Evolutionary conservation across 2,113 vertebrate genomes (phyloP).

Genomic region (Hippoglossus stenolepis): DNA sequence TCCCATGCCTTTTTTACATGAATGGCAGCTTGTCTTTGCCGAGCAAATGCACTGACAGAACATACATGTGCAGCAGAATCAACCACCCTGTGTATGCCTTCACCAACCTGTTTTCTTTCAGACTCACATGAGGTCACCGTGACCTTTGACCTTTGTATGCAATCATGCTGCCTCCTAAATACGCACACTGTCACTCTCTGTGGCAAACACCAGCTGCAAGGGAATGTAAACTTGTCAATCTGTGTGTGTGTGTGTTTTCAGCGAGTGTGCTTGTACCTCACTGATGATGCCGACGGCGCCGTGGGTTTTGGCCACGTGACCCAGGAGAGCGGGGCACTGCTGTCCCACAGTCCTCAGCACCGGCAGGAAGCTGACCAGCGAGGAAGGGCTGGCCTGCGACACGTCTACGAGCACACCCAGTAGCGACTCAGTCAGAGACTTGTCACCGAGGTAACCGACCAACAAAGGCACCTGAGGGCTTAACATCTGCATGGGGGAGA

Average conservation of each 20-base stretch:
- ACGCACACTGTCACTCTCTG: not conserved
- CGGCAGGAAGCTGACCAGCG: constrained; percentile 85
- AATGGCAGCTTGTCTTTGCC: not conserved
- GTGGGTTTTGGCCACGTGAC: constrained; percentile 90
- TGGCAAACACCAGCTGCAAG: not conserved
- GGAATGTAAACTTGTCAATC: not conserved
- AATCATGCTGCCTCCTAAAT: not conserved
- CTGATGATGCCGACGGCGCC: constrained; percentile 88
- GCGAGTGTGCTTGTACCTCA: constrained; percentile 80
- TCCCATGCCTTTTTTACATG: not conserved
- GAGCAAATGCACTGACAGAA: not conserved
- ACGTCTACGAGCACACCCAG: constrained; percentile 87
- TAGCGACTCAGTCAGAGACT: constrained; percentile 83
- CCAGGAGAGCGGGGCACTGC: constrained; percentile 83
- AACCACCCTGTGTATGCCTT: not conserved
- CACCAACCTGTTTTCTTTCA: not conserved
- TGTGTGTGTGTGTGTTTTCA: not conserved
- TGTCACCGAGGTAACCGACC: constrained; percentile 82
- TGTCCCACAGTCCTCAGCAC: constrained; percentile 84
- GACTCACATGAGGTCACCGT: not conserved
- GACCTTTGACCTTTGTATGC: not conserved
- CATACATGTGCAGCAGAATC: not conserved
- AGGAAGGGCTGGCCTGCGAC: constrained; percentile 85
- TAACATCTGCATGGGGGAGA: constrained; percentile 81
- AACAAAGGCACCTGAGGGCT: constrained; percentile 86